Evolutionary conservation across 2,797 vertebrate species (phyloP), one percentile per base, ranked within the genome.

Genomic region (Pseudochirops corinnae): DNA sequence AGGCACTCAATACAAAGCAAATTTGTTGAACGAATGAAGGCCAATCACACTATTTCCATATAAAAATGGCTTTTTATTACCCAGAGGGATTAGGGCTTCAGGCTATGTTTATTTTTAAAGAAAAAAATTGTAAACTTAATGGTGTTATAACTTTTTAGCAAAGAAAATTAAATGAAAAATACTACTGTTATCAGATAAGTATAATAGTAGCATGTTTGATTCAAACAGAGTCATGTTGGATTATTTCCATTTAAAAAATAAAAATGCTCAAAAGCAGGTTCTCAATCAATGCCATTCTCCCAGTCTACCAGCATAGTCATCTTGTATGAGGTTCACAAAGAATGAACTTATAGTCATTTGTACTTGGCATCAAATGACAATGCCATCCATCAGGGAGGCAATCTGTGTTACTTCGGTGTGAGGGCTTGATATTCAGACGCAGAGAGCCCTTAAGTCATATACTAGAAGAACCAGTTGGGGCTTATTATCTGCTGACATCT

Each of bases 251-350:
- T 87, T 3, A 94, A 96, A 94, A 90, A 74, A 53, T 31, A 93
- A 62, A 67, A 95, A 97, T 98, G 95, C 39, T 92, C 91, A 91
- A 96, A 74, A 96, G 90, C 92, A 94, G 95, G 53, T 91, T 97
- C 94, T 98, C 98, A 92, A 96, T 98, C 96, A 98, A 33, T 95
- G 96, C 97, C 98, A 98, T 18, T 93, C 97, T 97, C 92, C 93
- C 90, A 96, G 92, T 90, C 92, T 97, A 94, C 39, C 96, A 95
- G 82, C 33, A 57, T 18, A 58, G 90, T 94, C 91, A 94, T 95
- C 96, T 97, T 55, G 24, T 21, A 60, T 46, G 91, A 62, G 96
- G 91, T 93, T 98, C 94, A 93, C 56, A 58, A 60, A 97, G 96
- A 98, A 97, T 87, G 97, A 98, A 97, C 58, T 92, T 0, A 97